Percentiles rank a stretch among this genome's conserved stretches.
Evolutionary conservation across 2,113 vertebrate species (phyloP).

Genomic region (Mus spicilegus): DNA sequence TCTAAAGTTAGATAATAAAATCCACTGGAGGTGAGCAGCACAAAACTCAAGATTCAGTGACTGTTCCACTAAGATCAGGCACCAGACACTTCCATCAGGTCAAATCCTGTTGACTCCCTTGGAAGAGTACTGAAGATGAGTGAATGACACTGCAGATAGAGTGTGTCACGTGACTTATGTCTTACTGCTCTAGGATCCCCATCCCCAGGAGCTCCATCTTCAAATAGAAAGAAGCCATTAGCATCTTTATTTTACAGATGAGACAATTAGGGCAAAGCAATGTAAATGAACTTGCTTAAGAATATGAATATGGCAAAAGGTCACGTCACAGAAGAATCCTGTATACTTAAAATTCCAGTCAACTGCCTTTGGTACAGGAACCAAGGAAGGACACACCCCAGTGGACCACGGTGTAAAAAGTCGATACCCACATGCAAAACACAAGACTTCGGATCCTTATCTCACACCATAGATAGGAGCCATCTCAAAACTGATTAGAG

Average conservation of each 20-base stretch:
- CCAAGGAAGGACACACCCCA: neutral
- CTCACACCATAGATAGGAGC: neutral
- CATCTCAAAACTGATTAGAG: neutral
- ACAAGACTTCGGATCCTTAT: neutral
- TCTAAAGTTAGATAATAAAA: neutral
- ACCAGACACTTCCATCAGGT: too few relatives aligned
- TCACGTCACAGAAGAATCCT: neutral
- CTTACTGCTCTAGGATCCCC: neutral
- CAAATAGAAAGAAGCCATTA: neutral
- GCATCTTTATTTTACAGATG: neutral
- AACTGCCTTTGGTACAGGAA: neutral
- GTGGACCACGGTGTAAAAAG: neutral
- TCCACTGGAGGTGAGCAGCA: too few relatives aligned
- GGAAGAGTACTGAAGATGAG: too few relatives aligned
- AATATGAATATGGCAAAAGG: neutral
- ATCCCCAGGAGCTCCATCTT: neutral
- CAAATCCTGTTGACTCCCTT: neutral
- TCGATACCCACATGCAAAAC: neutral
- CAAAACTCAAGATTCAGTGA: fast-evolving
- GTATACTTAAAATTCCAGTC: neutral
- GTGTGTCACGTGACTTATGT: neutral
- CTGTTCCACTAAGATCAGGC: neutral
- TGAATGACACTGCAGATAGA: neutral
- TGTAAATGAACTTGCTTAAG: too few relatives aligned
- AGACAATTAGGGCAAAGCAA: neutral